Percentiles rank a stretch among this genome's conserved stretches.
Evolutionary conservation across 2,797 vertebrate genomes (phyloP).

Genomic region (Pipistrellus pipistrellus): DNA sequence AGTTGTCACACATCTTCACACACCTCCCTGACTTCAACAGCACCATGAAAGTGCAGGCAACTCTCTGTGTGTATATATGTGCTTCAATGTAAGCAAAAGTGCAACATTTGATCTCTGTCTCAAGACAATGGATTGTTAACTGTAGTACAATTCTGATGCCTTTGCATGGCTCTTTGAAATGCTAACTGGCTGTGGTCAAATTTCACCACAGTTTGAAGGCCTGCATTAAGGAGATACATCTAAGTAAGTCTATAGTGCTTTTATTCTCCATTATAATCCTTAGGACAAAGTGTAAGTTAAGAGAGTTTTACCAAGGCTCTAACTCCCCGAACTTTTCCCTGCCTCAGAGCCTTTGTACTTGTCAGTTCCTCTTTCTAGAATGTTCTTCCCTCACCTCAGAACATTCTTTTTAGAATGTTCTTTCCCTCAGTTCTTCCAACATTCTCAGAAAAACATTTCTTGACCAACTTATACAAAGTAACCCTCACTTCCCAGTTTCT

Average conservation of each 20-base stretch:
- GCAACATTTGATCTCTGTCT: neutral
- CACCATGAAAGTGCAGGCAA: neutral
- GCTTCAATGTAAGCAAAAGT: neutral
- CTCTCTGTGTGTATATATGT: neutral
- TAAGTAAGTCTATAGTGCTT: neutral
- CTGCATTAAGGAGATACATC: neutral
- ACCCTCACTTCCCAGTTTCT: neutral
- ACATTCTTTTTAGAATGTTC: neutral
- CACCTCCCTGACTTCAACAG: neutral
- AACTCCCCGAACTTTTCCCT: neutral
- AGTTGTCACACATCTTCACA: no score
- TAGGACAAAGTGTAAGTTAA: neutral
- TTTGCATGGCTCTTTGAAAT: neutral
- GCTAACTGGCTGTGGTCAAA: neutral
- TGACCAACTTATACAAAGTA: neutral
- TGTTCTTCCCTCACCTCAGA: neutral
- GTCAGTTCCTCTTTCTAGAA: constrained; percentile 31
- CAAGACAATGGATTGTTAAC: neutral
- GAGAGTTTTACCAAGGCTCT: neutral
- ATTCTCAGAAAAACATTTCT: neutral
- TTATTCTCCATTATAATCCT: neutral
- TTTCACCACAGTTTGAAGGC: neutral
- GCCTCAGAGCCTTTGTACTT: neutral
- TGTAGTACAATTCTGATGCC: neutral
- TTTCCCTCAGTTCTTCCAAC: neutral